Percentiles rank a stretch among this genome's conserved stretches.
phyloP scores from a whole-genome alignment of 1,140 invertebrate species.

The Drosophila melanogaster region DNA sequence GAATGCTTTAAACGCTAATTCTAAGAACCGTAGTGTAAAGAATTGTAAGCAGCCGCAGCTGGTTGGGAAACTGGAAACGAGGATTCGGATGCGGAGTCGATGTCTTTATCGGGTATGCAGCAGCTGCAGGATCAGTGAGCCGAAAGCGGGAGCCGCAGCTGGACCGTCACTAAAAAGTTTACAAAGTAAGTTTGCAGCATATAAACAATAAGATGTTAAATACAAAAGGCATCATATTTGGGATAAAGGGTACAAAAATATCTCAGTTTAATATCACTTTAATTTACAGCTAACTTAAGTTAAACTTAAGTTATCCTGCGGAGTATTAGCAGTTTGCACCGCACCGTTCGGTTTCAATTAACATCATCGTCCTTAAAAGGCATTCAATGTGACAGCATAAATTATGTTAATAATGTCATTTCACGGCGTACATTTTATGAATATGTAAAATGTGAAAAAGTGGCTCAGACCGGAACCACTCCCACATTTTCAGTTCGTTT shows the following conservation, averaged over 20 bases:
- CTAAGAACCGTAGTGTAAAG: slow-evolving; percentile 77
- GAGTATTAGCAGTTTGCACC: neutral
- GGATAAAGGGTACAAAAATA: too few relatives aligned
- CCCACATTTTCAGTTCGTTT: neutral
- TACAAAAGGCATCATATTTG: too few relatives aligned
- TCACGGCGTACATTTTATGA: slow-evolving; percentile 77
- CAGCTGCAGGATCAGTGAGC: slow-evolving; percentile 30
- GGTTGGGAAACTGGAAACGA: slow-evolving; percentile 17
- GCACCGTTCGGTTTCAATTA: slow-evolving; percentile 65
- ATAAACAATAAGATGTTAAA: neutral
- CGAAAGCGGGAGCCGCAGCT: slow-evolving; percentile 48
- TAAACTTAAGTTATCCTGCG: neutral
- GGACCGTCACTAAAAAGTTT: slow-evolving; percentile 72
- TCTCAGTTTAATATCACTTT: neutral
- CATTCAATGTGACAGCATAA: slow-evolving; percentile 82
- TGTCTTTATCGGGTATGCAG: slow-evolving; percentile 11
- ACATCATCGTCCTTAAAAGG: slow-evolving; percentile 64
- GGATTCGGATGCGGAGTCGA: neutral
- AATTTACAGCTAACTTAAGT: neutral
- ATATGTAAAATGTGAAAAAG: slow-evolving; percentile 63
- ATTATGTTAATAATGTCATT: slow-evolving; percentile 84
- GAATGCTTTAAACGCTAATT: slow-evolving; percentile 66
- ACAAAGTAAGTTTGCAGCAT: slow-evolving; percentile 64
- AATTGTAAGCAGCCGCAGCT: slow-evolving; percentile 32
- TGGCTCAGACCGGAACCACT: slow-evolving; percentile 16